A percentile compares a stretch with the other conserved stretches of the same genome.
Evolutionary conservation across 2,888 invertebrate species (phyloP).

Genomic region (Chloroclystis v-ata): DNA sequence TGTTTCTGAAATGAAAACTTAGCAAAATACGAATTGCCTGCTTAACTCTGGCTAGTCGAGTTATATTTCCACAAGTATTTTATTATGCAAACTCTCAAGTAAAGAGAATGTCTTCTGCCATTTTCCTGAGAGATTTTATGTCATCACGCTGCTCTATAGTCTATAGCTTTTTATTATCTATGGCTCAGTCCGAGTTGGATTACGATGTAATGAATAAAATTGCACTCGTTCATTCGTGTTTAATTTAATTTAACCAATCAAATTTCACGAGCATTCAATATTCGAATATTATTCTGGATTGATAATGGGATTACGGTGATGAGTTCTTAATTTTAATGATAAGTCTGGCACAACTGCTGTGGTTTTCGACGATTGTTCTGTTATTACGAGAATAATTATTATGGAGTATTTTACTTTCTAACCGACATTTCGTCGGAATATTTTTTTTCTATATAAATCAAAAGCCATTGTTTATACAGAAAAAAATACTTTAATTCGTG

Average conservation of each 20-base stretch:
- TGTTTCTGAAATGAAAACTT: slow-evolving; percentile 36
- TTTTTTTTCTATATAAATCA: too few relatives aligned
- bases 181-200: slow-evolving; percentile 4
- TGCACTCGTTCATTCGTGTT: slow-evolving; percentile 5
- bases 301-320: slow-evolving; percentile 2
- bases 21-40: slow-evolving; percentile 51
- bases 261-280: slow-evolving; percentile 9
- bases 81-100: slow-evolving; percentile 53
- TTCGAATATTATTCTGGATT: slow-evolving; percentile 1
- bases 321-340: neutral
- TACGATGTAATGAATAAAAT: slow-evolving; percentile 6
- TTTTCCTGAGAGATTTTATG: slow-evolving; percentile 46
- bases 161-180: slow-evolving; percentile 47
- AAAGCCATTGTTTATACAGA: too few relatives aligned
- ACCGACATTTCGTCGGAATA: too few relatives aligned
- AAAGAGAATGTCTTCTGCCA: slow-evolving; percentile 47
- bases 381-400: too few relatives aligned
- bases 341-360: neutral
- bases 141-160: slow-evolving; percentile 45
- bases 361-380: too few relatives aligned
- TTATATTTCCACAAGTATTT: slow-evolving; percentile 49
- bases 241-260: slow-evolving; percentile 11
- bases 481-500: too few relatives aligned
- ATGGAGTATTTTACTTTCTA: too few relatives aligned
- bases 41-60: slow-evolving; percentile 41